Base-by-base conservation (phyloP, 2,888 invertebrate genomes). In the Mechanitis messenoides region DNA sequence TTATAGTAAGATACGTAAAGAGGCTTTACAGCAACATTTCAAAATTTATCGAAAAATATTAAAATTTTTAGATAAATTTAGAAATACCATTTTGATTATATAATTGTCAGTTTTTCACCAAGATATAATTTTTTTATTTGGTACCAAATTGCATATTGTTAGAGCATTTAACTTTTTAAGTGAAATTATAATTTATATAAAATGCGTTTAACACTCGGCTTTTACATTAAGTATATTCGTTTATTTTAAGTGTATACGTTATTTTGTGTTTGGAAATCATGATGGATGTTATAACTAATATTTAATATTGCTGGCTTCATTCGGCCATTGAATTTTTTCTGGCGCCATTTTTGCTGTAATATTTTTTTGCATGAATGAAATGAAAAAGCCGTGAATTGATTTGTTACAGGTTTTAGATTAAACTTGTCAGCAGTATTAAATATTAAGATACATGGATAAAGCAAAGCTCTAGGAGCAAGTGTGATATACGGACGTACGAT, bases 401-500 rank as follows among this genome's bases (percentile, higher is more conserved):
- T 12, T 28, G 54, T 35, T 42, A 45, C 45, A 31, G 11, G 6
- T 35, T 45, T 42, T 31, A 31, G 20, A 28, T 28, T 3, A 42
- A 53, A 61, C 45, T 64, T 64, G 56, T 58, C 61, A 64, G 64
- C 56, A 31, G 31, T 53, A 53, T 53, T 45, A 20, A 60, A 53
- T 53, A 7, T 53, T 35, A 1, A 20, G 35, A n/a, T 53, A 56
- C 45, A 42, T 53, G 55, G 35, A 55, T 55, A 57, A 45, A 60
- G 58, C 54, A 59, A 53, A 12, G 64, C 61, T 64, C 64, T 28
- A 4, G 33, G 62, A 62, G 59, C 64, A 47, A 61, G 65, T 63
- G 65, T 65, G 65, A 65, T 65, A 60, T 58, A 66, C 50, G 63
- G 58, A 63, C 59, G 57, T 63, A 66, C 58, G 55, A 53, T 61